These are phyloP conservation scores for Pelagia noctiluca DNA, from an alignment of 30 jellyfish, hydroid and myxozoan species.

Conservation along the genomic window DNA sequence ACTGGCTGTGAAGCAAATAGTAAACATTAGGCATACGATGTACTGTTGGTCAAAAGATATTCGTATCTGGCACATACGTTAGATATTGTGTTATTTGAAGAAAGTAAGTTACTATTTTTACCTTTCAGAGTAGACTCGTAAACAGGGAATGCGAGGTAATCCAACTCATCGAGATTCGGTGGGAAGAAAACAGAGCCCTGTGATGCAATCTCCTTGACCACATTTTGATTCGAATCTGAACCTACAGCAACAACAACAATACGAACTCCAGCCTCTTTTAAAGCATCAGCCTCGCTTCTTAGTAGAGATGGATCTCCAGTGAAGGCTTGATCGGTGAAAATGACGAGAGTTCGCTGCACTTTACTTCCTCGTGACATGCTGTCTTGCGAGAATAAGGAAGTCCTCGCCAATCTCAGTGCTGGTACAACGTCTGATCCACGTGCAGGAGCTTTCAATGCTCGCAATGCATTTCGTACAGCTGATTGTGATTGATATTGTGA, in stretches of 20 bases:
- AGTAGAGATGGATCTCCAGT: conserved; percentile 53
- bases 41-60: too few species aligned
- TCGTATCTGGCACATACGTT: too few species aligned
- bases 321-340: conserved; percentile 57
- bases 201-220: conserved; percentile 44
- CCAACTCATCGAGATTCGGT: conserved; percentile 72
- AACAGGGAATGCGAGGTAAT: conserved; percentile 63
- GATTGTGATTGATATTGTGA: conserved; percentile 28
- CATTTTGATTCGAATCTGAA: conserved; percentile 24
- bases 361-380: conserved; percentile 79
- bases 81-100: too few species aligned
- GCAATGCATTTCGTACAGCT: too few species aligned
- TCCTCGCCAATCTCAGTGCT: conserved; percentile 92
- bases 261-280: conserved; percentile 76
- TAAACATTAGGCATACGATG: too few species aligned
- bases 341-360: conserved; percentile 83
- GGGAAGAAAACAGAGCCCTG: conserved; percentile 79
- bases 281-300: conserved; percentile 80
- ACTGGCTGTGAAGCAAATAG: too few species aligned
- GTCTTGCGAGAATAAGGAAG: conserved; percentile 86
- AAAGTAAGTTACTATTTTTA: too few species aligned
- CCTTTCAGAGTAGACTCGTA: conserved; percentile 78
- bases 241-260: conserved; percentile 81
- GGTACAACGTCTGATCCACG: conserved; percentile 45
- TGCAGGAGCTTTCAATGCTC: conserved; percentile 11